Evolutionary conservation across 2,888 invertebrate genomes (phyloP), one percentile per base, ranked within the genome.

Genomic region (Balanococcus diminutus): DNA sequence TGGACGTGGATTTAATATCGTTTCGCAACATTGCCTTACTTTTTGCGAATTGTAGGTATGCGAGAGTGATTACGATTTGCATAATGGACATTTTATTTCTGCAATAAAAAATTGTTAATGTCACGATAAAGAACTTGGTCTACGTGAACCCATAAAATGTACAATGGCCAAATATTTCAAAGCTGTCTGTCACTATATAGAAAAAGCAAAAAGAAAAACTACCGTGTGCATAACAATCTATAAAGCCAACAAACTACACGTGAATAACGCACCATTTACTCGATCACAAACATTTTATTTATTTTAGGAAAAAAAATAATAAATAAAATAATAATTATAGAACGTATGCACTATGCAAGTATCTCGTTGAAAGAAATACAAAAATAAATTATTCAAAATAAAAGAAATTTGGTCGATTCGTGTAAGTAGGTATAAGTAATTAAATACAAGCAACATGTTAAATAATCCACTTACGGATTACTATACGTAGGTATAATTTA

Each of bases 271-370:
- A 19, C 51, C 51, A 51, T 51, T 51, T 51, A 75, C 32, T 32
- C 75, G n/a, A 75, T 32, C 75, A 75, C 75, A 75, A 75, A 75
- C n/a, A 32, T 75, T n/a, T 75, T 75, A 75, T 67, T 67, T 1
- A 19, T 75, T n/a, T 75, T 75, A 75, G n/a, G 28, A 28, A 75
- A 75, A 75, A 75, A 22, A 36, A 75, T 31, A 19, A 75, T 31
- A 32, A 75, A 75, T 75, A 75, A 75, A 75, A 75, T 6, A 75
- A 14, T 28, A 31, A 75, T 32, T 32, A 75, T 72, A 9, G 36
- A 75, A 75, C 36, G n/a, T n/a, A n/a, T n/a, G n/a, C n/a, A 75
- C 32, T 19, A n/a, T 16, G 16, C 32, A n/a, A n/a, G 31, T 75
- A 75, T 75, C 28, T 67, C 61, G 11, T 67, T 28, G 3, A 28